Base-by-base conservation (phyloP, 2,113 vertebrate genomes). In the Gymnobelideus leadbeateri region DNA sequence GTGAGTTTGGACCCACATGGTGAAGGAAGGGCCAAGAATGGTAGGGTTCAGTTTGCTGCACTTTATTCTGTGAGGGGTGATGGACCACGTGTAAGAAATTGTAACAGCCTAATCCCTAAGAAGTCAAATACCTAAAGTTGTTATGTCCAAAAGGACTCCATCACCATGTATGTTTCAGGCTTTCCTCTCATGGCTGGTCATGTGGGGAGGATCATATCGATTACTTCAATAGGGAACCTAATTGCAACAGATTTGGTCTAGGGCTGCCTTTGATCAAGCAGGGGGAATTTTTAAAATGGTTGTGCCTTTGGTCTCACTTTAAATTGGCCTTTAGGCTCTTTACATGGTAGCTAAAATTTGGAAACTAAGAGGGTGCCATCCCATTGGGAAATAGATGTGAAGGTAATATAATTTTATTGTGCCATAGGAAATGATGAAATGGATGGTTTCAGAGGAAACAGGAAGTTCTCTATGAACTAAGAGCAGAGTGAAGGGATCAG, bases 371-470 rank as follows among this genome's bases (percentile, higher is more conserved):
- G 16, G 6, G 6, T 84, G n/a, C 37, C 68, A 43, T 43, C n/a
- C 19, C 43, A 23, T 23, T 84, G 68, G 68, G 37, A 19, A 84
- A 84, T 43, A 84, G 37, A 84, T 84, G 37, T 84, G 68, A 84
- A 84, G n/a, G 68, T 43, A 84, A 43, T 43, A 43, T 84, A 84
- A 23, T 84, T 84, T 84, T 84, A 84, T 84, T 19, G 37, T 84
- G 68, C n/a, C n/a, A 84, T 84, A 43, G 68, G n/a, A 84, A 84
- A 84, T 84, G 19, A 84, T 84, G 68, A 84, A 84, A 84, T 84
- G 68, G 68, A 43, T 16, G 43, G 19, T 84, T 84, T 84, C 37
- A 84, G n/a, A 84, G 68, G 68, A 43, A 84, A 84, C 68, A 8
- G 26, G 19, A 16, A n/a, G 61, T 4, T 19, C 61, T n/a, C 14